Conservation (phyloP, 2,113 vertebrate genomes). For the Axis porcinus region DNA sequence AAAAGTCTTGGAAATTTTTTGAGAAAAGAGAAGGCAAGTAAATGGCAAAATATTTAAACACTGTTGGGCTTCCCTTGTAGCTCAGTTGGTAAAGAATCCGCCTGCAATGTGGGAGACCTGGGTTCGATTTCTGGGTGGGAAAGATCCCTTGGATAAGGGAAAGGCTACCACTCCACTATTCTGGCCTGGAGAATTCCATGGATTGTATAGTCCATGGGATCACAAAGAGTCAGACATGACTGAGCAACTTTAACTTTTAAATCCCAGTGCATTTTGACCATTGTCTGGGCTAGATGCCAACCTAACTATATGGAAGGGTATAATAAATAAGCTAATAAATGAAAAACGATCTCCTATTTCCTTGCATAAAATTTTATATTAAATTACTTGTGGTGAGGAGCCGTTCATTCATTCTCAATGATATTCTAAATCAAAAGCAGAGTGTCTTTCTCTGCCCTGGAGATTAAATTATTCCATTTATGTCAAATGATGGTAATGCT, state of each 20-base stretch:
- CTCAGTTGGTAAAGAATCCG: neutral
- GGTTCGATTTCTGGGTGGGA: accelerated
- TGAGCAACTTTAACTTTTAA: neutral
- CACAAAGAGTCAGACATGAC: neutral
- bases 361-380: constrained; percentile 59
- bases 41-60: constrained; percentile 16
- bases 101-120: neutral
- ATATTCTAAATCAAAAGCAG: constrained; percentile 42
- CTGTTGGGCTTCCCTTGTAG: neutral
- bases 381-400: constrained; percentile 71
- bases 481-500: neutral
- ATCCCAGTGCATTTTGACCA: constrained; percentile 71
- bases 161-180: neutral
- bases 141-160: neutral
- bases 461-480: constrained; percentile 1
- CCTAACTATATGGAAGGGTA: neutral
- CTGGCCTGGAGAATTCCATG: neutral
- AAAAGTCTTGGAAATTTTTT: neutral
- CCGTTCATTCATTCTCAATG: constrained; percentile 52
- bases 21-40: constrained; percentile 50
- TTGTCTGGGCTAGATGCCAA: constrained; percentile 61
- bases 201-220: neutral
- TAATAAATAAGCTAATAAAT: constrained; percentile 71
- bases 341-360: constrained; percentile 51
- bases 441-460: constrained; percentile 15